Conservation (phyloP, 2,113 vertebrate species). For the Pygathrix nemaeus region DNA sequence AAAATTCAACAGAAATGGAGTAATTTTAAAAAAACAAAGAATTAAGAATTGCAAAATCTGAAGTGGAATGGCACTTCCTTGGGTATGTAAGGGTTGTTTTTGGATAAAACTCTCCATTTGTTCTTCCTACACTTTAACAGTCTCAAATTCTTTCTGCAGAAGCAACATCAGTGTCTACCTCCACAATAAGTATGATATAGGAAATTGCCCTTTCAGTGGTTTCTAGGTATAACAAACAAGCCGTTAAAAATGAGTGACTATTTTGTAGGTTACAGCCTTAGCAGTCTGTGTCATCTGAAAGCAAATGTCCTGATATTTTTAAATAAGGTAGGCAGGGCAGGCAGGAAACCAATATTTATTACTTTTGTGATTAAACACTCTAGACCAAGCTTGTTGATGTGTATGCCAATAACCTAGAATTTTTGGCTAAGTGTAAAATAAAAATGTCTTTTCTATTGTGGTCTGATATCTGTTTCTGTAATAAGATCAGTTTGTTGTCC, state of each 20-base stretch:
- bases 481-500: constrained; percentile 77
- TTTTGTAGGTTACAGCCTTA: not conserved
- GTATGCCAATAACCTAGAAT: constrained; percentile 49
- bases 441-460: constrained; percentile 61
- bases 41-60: not conserved
- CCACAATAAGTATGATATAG: not conserved
- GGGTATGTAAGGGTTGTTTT: not conserved
- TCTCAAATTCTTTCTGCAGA: not conserved
- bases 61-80: not conserved
- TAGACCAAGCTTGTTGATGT: constrained; percentile 63
- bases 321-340: constrained; percentile 47
- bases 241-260: not conserved
- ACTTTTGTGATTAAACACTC: constrained; percentile 69
- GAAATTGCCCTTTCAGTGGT: not conserved
- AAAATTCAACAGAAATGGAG: constrained; percentile 9
- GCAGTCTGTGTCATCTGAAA: constrained; percentile 27
- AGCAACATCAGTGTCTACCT: not conserved
- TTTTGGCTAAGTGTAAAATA: constrained; percentile 55
- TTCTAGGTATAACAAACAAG: not conserved
- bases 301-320: constrained; percentile 33
- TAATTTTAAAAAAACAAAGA: not conserved
- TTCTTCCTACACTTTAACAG: not conserved
- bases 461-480: constrained; percentile 78
- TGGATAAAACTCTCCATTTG: not conserved
- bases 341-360: constrained; percentile 70